These are phyloP conservation scores for Achroia grisella DNA, from an alignment of 1,140 invertebrate species.

Conservation along the genomic window DNA sequence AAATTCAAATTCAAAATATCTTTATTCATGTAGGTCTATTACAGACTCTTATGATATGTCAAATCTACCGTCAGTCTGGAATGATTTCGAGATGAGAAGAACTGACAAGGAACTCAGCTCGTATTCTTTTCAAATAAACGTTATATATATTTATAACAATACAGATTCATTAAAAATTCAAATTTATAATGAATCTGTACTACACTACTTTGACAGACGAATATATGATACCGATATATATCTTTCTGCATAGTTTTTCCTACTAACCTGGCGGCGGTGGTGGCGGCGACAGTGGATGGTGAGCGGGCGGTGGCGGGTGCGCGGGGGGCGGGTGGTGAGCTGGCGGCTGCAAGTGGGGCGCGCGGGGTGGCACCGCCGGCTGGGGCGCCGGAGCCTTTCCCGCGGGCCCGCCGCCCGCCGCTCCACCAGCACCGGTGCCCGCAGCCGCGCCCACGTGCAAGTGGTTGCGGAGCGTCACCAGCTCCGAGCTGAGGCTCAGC, in stretches of 20 bases:
- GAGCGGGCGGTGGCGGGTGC: constrained; percentile 22
- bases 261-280: constrained; percentile 13
- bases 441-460: constrained; percentile 80
- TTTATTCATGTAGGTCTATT: too few relatives aligned
- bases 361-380: constrained; percentile 33
- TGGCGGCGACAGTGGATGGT: constrained; percentile 31
- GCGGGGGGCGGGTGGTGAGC: constrained; percentile 40
- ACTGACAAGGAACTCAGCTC: too few relatives aligned
- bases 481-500: constrained; percentile 89
- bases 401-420: constrained; percentile 22
- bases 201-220: too few relatives aligned
- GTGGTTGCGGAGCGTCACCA: constrained; percentile 90
- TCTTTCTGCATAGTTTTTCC: neutral
- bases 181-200: too few relatives aligned
- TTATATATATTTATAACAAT: too few relatives aligned
- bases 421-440: constrained; percentile 28
- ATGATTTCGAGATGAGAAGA: too few relatives aligned
- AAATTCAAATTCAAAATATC: too few relatives aligned
- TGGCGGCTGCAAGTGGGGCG: constrained; percentile 29
- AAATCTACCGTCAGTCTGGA: too few relatives aligned
- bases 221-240: too few relatives aligned
- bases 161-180: too few relatives aligned
- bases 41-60: too few relatives aligned
- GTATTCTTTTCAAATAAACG: too few relatives aligned
- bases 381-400: constrained; percentile 11